Base-by-base conservation (phyloP, 2,888 invertebrate genomes). In the Gnatocerus cornutus region DNA sequence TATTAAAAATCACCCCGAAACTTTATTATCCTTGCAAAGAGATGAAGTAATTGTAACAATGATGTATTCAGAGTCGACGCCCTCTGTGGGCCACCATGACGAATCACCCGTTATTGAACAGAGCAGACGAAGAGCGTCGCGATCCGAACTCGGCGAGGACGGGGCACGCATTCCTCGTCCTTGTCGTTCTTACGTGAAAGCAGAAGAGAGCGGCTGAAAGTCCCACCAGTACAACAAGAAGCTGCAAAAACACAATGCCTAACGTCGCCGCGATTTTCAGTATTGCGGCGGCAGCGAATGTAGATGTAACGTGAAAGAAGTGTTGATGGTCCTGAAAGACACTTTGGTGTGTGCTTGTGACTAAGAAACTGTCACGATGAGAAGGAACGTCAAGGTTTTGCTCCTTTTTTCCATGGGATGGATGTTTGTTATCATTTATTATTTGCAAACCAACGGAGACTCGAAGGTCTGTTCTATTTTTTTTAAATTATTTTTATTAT, bases 371-470 rank as follows among this genome's bases (percentile, higher is more conserved):
- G 50, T 14, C 48, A 80, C 72, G 74, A 89, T 89, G 89, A 86
- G 89, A 82, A 87, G 89, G 74, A 90, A 90, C 85, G 86, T 89
- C 76, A 90, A 89, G 84, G 86, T 89, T 80, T 84, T 89, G 78
- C 83, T 89, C 75, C 83, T 89, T 72, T 87, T 89, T 79, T 89
- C 88, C 76, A 86, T 88, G 83, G 87, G 88, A 75, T 90, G 90
- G 90, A 89, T 89, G 88, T 89, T 88, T 83, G 88, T 87, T 77
- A 87, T 89, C 80, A 86, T 90, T 84, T 90, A 89, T 85, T 89
- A 89, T 81, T 86, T 89, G 72, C 89, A 89, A 82, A 86, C 87
- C 66, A 87, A 87, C 72, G 84, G 86, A 76, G 88, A 88, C 76
- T 84, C 84, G 69, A 89, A 89, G 88, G 89, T 88, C 83, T 80